Percentiles rank a stretch among this genome's conserved stretches.
These are phyloP conservation scores for Chrysochloris asiatica DNA, from an alignment of 2,113 vertebrate genomes.

Conservation along the genomic window DNA sequence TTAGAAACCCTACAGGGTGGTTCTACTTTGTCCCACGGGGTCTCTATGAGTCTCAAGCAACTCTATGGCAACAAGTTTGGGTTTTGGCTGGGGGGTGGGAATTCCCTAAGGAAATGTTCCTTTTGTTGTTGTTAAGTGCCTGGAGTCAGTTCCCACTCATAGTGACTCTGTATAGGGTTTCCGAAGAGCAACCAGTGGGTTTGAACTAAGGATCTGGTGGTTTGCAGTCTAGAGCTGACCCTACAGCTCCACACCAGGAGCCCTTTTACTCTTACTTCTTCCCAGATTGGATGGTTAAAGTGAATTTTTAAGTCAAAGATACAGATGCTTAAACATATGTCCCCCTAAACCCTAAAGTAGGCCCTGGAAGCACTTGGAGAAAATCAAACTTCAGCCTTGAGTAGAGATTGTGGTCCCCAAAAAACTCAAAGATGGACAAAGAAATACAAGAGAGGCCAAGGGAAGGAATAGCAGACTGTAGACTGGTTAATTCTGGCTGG, in stretches of 20 bases:
- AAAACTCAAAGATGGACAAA: not conserved
- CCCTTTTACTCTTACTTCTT: not conserved
- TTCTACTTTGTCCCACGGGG: not conserved
- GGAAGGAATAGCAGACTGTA: not conserved
- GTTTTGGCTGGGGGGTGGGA: conserved; percentile 14
- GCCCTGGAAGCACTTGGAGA: not conserved
- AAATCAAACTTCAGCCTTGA: not conserved
- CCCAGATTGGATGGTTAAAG: not conserved
- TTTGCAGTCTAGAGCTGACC: too few species aligned
- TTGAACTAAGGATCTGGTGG: too few species aligned
- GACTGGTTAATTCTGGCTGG: not conserved
- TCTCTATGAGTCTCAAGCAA: not conserved
- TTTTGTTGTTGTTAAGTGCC: too few species aligned
- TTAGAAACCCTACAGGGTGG: not conserved
- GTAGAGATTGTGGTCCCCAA: not conserved
- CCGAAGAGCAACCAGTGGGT: too few species aligned
- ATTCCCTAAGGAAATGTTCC: conserved; percentile 21
- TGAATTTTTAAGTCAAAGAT: not conserved
- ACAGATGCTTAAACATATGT: not conserved
- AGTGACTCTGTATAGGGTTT: too few species aligned
- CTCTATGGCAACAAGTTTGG: not conserved
- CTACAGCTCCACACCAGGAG: too few species aligned
- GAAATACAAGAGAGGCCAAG: not conserved
- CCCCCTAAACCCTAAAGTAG: not conserved
- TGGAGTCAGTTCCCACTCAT: too few species aligned